phyloP scores from a whole-genome alignment of 2,888 invertebrate species.

The Thyatira batis region DNA sequence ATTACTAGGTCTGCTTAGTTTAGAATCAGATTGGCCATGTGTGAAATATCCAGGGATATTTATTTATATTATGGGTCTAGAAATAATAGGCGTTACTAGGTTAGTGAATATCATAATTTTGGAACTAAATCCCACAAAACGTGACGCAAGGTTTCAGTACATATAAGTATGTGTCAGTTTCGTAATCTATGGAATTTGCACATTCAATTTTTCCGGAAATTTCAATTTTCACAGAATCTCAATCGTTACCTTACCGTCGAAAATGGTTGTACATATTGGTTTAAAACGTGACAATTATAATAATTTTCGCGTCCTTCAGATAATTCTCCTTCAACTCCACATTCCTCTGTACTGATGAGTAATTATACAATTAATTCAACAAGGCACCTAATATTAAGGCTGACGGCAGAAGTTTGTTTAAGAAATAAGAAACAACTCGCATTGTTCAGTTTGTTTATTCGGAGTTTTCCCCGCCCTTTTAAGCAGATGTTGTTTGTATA shows the following conservation, averaged over 20 bases:
- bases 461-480: slow-evolving; percentile 43
- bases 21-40: too few species aligned
- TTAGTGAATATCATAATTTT: too few species aligned
- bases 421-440: slow-evolving; percentile 61
- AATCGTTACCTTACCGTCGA: neutral
- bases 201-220: too few species aligned
- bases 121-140: too few species aligned
- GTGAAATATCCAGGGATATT: too few species aligned
- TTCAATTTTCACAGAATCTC: neutral
- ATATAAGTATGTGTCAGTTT: too few species aligned
- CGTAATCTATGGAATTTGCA: too few species aligned
- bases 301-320: slow-evolving; percentile 20
- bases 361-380: slow-evolving; percentile 73
- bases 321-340: slow-evolving; percentile 18
- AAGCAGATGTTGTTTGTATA: slow-evolving; percentile 34
- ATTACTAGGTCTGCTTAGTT: too few species aligned
- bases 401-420: slow-evolving; percentile 54
- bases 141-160: too few species aligned
- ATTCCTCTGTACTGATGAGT: slow-evolving; percentile 44
- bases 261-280: neutral
- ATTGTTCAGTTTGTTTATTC: slow-evolving; percentile 47
- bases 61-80: neutral
- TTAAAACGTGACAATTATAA: slow-evolving; percentile 8
- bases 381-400: slow-evolving; percentile 62
- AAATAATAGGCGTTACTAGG: neutral